Conservation (phyloP, 2,797 vertebrate genomes). For the Myoxocephalus aenaeus region DNA sequence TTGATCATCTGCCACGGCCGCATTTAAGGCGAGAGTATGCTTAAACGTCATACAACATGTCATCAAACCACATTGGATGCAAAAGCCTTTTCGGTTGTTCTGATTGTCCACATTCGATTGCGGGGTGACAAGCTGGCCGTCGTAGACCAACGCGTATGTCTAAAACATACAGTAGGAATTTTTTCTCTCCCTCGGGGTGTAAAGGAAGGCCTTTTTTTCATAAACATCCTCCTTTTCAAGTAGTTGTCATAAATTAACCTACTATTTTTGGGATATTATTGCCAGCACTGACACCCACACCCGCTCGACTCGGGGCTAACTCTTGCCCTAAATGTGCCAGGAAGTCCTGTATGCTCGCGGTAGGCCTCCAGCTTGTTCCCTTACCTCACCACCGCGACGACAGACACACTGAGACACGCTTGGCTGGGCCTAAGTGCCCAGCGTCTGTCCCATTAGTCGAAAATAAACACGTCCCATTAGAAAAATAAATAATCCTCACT, state of each 20-base stretch:
- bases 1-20: neutral
- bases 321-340: constrained; percentile 34
- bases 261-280: constrained; percentile 20
- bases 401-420: constrained; percentile 58
- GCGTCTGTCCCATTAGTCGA: constrained; percentile 69
- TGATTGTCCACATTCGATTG: neutral
- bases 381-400: constrained; percentile 60
- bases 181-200: constrained; percentile 2
- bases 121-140: neutral
- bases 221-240: constrained; percentile 33
- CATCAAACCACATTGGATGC: neutral
- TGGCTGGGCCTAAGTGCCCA: constrained; percentile 56
- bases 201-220: neutral
- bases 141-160: neutral
- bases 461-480: constrained; percentile 76
- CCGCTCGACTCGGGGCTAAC: constrained; percentile 23
- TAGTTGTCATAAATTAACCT: constrained; percentile 25
- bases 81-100: neutral
- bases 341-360: constrained; percentile 49
- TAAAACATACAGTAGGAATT: neutral
- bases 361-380: constrained; percentile 36
- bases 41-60: neutral
- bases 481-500: constrained; percentile 72
- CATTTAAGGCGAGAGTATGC: neutral
- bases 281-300: constrained; percentile 24